phyloP scores from a whole-genome alignment of 2,113 vertebrate species.

The Bos indicus region DNA sequence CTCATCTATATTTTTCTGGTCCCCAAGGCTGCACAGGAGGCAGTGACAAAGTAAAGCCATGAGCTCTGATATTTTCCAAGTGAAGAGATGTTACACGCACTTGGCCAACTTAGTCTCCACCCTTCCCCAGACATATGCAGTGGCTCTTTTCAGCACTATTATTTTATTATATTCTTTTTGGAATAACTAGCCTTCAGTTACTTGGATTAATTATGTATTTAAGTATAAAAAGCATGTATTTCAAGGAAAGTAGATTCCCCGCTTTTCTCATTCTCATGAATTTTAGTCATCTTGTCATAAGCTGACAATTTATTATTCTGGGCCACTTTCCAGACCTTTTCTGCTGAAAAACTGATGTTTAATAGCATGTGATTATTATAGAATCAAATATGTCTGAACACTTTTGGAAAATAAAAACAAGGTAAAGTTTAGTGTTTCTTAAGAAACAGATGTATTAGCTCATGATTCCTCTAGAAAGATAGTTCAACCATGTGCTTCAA shows the following conservation, averaged over 20 bases:
- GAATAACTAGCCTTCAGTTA: not conserved
- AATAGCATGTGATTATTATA: not conserved
- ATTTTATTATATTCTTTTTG: not conserved
- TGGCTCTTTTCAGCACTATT: not conserved
- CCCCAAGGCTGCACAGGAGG: not conserved
- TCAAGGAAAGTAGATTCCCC: not conserved
- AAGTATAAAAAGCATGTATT: not conserved
- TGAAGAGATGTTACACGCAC: not conserved
- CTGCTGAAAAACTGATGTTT: not conserved
- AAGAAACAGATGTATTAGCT: not conserved
- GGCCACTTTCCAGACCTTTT: rapidly evolving
- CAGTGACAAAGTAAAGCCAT: not conserved
- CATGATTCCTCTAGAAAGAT: slow-evolving; percentile 45
- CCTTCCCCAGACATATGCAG: not conserved
- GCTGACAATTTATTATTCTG: not conserved
- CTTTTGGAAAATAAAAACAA: not conserved
- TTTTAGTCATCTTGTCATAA: not conserved
- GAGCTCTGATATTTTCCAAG: not conserved
- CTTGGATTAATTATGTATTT: not conserved
- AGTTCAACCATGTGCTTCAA: slow-evolving; percentile 47
- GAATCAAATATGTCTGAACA: not conserved
- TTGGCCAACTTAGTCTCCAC: not conserved
- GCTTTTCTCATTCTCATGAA: not conserved
- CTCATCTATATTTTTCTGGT: not conserved
- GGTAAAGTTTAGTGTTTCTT: not conserved